Conservation (phyloP, 2,797 vertebrate genomes). For the Hyperoplus lanceolatus region DNA sequence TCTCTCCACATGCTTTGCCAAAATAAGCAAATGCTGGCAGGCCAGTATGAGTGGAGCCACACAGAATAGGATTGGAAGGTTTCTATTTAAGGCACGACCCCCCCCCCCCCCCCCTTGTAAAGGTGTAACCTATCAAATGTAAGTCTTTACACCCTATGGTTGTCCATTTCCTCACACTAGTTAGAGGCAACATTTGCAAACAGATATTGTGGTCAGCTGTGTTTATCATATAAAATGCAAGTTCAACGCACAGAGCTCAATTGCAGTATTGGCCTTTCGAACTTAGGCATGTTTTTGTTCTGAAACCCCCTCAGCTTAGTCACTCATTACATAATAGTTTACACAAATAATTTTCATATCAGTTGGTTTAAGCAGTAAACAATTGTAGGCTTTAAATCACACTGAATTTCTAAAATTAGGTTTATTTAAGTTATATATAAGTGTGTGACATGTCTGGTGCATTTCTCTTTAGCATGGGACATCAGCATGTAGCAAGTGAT, state of each 20-base stretch:
- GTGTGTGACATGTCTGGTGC: neutral
- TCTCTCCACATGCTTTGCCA: slow-evolving; percentile 32
- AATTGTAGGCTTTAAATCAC: neutral
- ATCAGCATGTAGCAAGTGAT: neutral
- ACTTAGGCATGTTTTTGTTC: neutral
- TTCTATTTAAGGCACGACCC: slow-evolving; percentile 48
- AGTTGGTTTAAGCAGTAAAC: neutral
- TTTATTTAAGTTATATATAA: neutral
- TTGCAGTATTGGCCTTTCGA: neutral
- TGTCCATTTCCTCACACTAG: slow-evolving; percentile 43
- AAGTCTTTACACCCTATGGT: slow-evolving; percentile 1
- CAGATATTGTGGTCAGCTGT: neutral
- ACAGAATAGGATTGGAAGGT: slow-evolving; percentile 38
- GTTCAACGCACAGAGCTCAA: neutral
- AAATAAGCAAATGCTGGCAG: slow-evolving; percentile 42
- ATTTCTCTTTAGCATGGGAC: neutral
- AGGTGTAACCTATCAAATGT: slow-evolving; percentile 43
- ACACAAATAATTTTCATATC: neutral
- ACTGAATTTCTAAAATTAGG: neutral
- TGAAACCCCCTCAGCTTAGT: neutral
- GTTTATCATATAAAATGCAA: neutral
- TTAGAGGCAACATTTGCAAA: neutral
- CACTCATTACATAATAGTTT: neutral
- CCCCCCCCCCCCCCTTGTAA: slow-evolving; percentile 15
- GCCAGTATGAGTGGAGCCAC: slow-evolving; percentile 37